A percentile compares a stretch with the other conserved stretches of the same genome.
Evolutionary conservation across 2,113 vertebrate species (phyloP).

Genomic region (Carassius auratus): DNA sequence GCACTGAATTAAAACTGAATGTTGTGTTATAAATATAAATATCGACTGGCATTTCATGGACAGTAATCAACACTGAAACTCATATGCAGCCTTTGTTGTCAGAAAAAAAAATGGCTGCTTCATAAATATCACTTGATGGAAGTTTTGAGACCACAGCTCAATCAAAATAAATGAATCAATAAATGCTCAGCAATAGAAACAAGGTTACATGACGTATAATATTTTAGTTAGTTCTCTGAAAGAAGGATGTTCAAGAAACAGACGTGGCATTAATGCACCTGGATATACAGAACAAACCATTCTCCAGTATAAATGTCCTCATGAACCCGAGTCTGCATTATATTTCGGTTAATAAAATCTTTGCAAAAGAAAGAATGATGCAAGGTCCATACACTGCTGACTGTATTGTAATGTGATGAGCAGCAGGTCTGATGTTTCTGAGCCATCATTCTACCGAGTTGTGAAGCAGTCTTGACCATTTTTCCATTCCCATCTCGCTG

Average conservation of each 20-base stretch:
- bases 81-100: not conserved
- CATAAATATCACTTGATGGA: conserved; percentile 16
- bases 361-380: not conserved
- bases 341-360: conserved; percentile 11
- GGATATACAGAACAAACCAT: not conserved
- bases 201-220: not conserved
- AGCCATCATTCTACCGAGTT: not conserved
- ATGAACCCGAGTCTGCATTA: not conserved
- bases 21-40: not conserved
- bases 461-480: conserved; percentile 14
- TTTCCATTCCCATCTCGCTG: not conserved
- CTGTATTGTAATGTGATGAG: not conserved
- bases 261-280: not conserved
- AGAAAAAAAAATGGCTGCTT: conserved; percentile 21
- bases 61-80: not conserved
- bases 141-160: conserved; percentile 14
- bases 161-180: not conserved
- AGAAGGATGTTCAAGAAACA: not conserved
- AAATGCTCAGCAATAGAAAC: not conserved
- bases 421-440: not conserved
- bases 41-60: not conserved
- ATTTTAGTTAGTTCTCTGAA: not conserved
- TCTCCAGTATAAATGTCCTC: conserved; percentile 16
- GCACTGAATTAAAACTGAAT: not conserved
- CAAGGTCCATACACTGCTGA: not conserved